Evolutionary conservation across 1,140 invertebrate species (phyloP), one percentile per base, ranked within the genome.

Genomic region (Phocides pigmalion): DNA sequence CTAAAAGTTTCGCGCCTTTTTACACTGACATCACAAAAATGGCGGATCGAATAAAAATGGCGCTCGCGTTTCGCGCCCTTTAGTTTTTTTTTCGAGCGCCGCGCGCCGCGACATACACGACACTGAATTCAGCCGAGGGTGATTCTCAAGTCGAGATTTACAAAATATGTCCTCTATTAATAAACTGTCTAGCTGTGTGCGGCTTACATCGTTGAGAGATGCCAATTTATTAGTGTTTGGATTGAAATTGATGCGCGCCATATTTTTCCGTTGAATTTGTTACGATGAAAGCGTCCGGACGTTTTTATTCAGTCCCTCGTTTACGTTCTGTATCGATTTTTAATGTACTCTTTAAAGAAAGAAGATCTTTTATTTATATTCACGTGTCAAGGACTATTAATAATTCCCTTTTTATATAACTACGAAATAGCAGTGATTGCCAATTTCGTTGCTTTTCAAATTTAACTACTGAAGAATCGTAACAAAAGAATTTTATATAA

Each of bases 201-300:
- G 61, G 54, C 66, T 68, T 62, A 73, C 62, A 70, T 72, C 81
- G 84, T 75, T 82, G 85, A 87, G 84, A 87, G 88, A 90, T 81
- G 84, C 84, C 82, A 90, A 90, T 89, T 90, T 90, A 90, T 88
- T 89, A 84, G 72, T 88, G 85, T 89, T 90, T 90, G 77, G 74
- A 89, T 89, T 86, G 80, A 90, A 89, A 90, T 87, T 87, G 88
- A 90, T 87, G 88, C 85, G 62, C 74, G 78, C 79, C 73, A 89
- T 90, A 90, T 88, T 84, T 90, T 88, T 80, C 81, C 69, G 78
- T 74, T 83, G 79, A 88, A 88, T 90, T 86, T 87, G 83, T 81
- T 74, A 68, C 80, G 85, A 68, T 84, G 88, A 88, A 87, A 89
- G 82, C 75, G 65, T 53, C 56, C 58, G 16, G 80, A 85, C 81